Conservation (phyloP, 2,113 vertebrate species). For the Plecotus auritus region DNA sequence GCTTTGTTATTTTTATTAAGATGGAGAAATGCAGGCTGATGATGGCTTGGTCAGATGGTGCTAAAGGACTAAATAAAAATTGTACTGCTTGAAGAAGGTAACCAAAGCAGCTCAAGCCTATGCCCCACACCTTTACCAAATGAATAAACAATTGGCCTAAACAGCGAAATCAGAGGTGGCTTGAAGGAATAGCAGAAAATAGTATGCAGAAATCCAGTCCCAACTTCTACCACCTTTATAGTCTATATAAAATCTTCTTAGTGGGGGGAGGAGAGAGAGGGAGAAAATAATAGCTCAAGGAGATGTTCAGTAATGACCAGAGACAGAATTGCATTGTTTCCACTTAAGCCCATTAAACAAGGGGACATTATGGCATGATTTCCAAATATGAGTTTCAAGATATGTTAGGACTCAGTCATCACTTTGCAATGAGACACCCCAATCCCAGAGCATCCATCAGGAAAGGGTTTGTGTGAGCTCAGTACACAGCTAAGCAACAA, state of each 20-base stretch:
- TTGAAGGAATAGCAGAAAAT: neutral
- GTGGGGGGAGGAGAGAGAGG: neutral
- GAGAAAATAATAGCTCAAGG: neutral
- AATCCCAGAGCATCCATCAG: neutral
- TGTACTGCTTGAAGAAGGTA: neutral
- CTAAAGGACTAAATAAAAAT: neutral
- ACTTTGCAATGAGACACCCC: neutral
- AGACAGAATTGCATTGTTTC: constrained; percentile 9
- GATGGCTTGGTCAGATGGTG: neutral
- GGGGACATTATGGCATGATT: neutral
- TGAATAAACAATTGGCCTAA: neutral
- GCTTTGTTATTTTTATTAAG: neutral
- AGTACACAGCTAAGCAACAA: neutral
- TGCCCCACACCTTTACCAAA: neutral
- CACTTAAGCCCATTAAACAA: neutral
- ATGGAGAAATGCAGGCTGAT: neutral
- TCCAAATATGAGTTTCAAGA: neutral
- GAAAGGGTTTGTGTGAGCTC: neutral
- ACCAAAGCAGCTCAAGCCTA: neutral
- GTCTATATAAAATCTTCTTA: neutral
- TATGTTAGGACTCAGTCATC: neutral
- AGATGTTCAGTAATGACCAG: neutral
- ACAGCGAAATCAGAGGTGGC: neutral
- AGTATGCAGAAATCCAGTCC: neutral
- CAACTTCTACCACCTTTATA: neutral